Percentiles rank a stretch among this genome's conserved stretches.
phyloP scores from a whole-genome alignment of 2,888 invertebrate species.

The Tinea pellionella region DNA sequence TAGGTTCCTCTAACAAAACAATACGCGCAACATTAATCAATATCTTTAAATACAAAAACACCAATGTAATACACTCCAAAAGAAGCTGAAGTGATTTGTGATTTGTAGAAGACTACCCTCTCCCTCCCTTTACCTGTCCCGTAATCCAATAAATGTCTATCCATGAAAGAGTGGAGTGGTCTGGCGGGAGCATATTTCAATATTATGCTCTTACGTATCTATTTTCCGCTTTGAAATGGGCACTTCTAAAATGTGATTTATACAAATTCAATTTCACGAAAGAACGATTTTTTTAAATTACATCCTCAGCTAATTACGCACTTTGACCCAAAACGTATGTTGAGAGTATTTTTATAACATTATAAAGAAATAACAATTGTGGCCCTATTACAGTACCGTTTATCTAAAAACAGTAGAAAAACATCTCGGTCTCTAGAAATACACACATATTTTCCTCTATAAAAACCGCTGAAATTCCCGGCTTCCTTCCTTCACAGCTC shows the following conservation, averaged over 20 bases:
- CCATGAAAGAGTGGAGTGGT: constrained; percentile 9
- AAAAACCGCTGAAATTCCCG: neutral
- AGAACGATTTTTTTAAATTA: neutral
- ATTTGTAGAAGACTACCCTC: constrained; percentile 9
- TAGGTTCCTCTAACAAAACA: neutral
- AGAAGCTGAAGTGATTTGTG: constrained; percentile 3
- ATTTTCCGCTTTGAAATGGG: constrained; percentile 1
- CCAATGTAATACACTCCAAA: constrained; percentile 1
- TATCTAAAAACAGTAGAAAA: neutral
- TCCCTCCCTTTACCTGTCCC: constrained; percentile 16
- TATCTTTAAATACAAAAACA: neutral
- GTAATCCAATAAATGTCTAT: constrained; percentile 29
- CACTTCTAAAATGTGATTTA: neutral
- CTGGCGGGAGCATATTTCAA: constrained; percentile 13
- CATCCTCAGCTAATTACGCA: neutral
- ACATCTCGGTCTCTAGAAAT: neutral
- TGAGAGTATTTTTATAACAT: neutral
- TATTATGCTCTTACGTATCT: constrained; percentile 7
- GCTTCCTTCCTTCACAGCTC: neutral
- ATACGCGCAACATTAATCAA: neutral
- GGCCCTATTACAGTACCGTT: neutral
- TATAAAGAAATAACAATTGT: neutral
- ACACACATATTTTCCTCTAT: constrained; percentile 4
- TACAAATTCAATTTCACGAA: neutral
- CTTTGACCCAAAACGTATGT: neutral